A percentile compares a stretch with the other conserved stretches of the same genome.
These are phyloP conservation scores for Pseudomyrmex concolor DNA, from an alignment of 1,140 invertebrate genomes.

Conservation along the genomic window DNA sequence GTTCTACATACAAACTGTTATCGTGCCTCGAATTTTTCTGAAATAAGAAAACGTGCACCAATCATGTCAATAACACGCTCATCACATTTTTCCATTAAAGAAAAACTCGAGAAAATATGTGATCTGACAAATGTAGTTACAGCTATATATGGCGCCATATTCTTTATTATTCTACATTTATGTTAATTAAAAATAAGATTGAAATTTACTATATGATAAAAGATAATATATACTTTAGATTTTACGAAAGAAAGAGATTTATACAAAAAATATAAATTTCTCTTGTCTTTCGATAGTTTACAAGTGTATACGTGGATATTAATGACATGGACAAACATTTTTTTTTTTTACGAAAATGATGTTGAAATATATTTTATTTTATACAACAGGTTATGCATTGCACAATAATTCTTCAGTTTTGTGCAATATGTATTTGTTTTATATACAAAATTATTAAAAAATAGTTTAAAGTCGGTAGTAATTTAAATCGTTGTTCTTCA, in stretches of 20 bases:
- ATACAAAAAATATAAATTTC: conserved; percentile 15
- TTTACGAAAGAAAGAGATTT: not conserved
- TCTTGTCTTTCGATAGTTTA: conserved; percentile 15
- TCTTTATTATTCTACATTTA: not conserved
- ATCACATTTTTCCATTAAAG: not conserved
- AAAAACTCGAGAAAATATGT: not conserved
- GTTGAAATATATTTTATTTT: not conserved
- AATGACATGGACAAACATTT: not conserved
- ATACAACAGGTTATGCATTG: conserved; percentile 44
- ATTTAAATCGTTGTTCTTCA: not conserved
- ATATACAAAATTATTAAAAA: too few relatives aligned
- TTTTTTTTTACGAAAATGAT: conserved; percentile 7
- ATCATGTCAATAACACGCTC: conserved; percentile 3
- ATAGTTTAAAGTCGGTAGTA: too few relatives aligned
- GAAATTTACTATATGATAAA: too few relatives aligned
- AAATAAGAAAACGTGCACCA: conserved; percentile 59
- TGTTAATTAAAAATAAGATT: not conserved
- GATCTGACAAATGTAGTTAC: conserved; percentile 16
- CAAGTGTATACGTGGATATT: conserved; percentile 7
- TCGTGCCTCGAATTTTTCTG: conserved; percentile 81
- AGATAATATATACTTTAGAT: too few relatives aligned
- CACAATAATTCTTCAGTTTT: conserved; percentile 14
- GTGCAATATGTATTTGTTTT: conserved; percentile 13
- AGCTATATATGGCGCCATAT: not conserved
- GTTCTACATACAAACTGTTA: conserved; percentile 77